phyloP scores from a whole-genome alignment of 2,888 invertebrate genomes.

The Carpatolechia fugitivella region DNA sequence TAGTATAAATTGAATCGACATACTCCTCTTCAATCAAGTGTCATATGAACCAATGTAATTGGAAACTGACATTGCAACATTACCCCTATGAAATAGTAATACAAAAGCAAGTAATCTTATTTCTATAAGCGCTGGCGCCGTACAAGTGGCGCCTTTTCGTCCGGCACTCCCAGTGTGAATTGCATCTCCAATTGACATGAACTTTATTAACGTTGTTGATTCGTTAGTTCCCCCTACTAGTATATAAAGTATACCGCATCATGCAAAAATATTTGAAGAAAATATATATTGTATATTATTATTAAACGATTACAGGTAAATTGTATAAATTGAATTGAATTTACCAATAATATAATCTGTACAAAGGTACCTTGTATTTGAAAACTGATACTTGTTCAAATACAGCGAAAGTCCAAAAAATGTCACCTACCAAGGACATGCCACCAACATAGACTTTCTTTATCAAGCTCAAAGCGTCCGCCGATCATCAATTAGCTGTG shows the following conservation, averaged over 20 bases:
- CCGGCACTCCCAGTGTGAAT: conserved; percentile 33
- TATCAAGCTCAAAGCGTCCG: conserved; percentile 54
- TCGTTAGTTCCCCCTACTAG: conserved; percentile 22
- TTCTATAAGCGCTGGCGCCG: conserved; percentile 3
- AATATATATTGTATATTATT: too few relatives aligned
- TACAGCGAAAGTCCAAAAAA: not conserved
- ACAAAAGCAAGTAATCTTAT: conserved; percentile 13
- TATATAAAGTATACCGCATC: too few relatives aligned
- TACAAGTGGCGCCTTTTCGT: conserved; percentile 36
- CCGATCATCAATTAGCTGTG: conserved; percentile 54
- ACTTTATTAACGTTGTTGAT: conserved; percentile 30
- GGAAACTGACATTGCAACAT: conserved; percentile 2
- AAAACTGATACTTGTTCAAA: not conserved
- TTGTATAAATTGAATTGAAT: too few relatives aligned
- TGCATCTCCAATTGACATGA: conserved; percentile 34
- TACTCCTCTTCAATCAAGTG: not conserved
- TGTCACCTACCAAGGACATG: conserved; percentile 20
- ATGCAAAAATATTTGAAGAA: too few relatives aligned
- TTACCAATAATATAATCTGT: too few relatives aligned
- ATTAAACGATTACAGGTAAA: too few relatives aligned
- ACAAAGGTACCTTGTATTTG: too few relatives aligned
- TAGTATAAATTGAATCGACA: too few relatives aligned
- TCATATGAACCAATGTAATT: conserved; percentile 6
- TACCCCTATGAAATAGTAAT: conserved; percentile 1
- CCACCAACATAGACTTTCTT: conserved; percentile 46